phyloP scores from a whole-genome alignment of 2,113 vertebrate species.

The Lophius piscatorius region DNA sequence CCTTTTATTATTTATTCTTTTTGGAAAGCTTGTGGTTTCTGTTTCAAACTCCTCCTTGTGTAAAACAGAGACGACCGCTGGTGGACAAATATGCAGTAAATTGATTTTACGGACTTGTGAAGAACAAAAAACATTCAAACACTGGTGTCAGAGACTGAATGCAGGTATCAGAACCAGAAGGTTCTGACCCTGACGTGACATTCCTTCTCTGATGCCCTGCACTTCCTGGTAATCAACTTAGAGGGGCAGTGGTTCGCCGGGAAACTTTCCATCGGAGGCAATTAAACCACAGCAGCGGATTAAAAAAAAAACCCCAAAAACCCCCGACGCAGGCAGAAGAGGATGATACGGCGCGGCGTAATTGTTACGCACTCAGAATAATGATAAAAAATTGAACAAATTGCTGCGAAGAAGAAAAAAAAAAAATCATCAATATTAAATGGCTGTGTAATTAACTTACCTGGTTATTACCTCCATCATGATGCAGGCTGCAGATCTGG shows the following conservation, averaged over 20 bases:
- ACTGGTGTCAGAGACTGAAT: constrained; percentile 4
- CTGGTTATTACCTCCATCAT: constrained; percentile 52
- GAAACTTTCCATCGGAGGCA: constrained; percentile 70
- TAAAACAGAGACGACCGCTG: background rate
- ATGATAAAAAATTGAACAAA: constrained; percentile 77
- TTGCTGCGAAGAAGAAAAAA: constrained; percentile 54
- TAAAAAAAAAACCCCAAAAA: too few relatives aligned
- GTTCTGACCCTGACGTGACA: constrained; percentile 69
- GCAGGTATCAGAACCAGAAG: constrained; percentile 29
- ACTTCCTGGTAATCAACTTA: constrained; percentile 79
- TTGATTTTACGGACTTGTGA: background rate
- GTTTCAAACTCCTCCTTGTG: background rate
- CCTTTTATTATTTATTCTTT: background rate
- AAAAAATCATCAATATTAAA: constrained; percentile 67
- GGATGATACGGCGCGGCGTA: constrained; percentile 47
- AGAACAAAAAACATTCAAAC: constrained; percentile 14
- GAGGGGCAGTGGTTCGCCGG: constrained; percentile 75
- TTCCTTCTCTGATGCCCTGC: constrained; percentile 79
- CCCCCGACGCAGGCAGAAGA: too few relatives aligned
- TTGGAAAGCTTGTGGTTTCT: background rate
- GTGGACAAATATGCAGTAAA: background rate
- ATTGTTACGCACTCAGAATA: constrained; percentile 74
- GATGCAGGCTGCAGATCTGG: constrained; percentile 48
- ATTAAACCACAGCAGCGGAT: constrained; percentile 71
- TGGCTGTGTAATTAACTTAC: constrained; percentile 72